Conservation (phyloP, 2,888 invertebrate species). For the Netelia fuscicornis region DNA sequence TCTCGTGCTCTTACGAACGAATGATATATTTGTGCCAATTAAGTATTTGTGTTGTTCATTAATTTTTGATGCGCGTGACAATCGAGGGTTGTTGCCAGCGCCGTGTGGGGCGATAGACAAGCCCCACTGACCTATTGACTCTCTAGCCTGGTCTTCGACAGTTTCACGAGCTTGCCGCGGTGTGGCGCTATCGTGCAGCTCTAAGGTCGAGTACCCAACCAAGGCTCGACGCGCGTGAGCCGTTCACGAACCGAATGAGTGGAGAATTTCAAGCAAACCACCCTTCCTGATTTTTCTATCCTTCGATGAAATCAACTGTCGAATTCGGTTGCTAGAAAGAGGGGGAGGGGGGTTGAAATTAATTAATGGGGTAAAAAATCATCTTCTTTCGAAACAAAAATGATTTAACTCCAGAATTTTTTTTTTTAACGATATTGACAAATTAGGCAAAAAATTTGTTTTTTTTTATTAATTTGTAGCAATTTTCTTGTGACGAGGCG, state of each 20-base stretch:
- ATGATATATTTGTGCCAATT: background rate
- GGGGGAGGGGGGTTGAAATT: background rate
- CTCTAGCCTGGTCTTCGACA: slow-evolving; percentile 75
- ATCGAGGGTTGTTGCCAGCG: slow-evolving; percentile 55
- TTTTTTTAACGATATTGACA: no score
- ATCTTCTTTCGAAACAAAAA: background rate
- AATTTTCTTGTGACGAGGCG: no score
- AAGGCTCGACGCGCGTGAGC: slow-evolving; percentile 42
- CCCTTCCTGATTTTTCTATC: background rate
- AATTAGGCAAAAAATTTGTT: no score
- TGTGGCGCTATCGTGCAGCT: slow-evolving; percentile 71
- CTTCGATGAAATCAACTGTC: background rate
- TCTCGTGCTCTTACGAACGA: background rate
- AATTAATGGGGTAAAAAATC: background rate
- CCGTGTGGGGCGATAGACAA: slow-evolving; percentile 72
- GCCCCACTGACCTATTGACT: slow-evolving; percentile 82
- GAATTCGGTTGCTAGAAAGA: background rate
- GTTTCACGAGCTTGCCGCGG: slow-evolving; percentile 74
- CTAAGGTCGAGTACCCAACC: slow-evolving; percentile 74
- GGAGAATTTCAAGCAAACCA: background rate
- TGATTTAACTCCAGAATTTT: no score
- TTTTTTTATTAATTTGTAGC: no score
- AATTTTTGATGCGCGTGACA: slow-evolving; percentile 33
- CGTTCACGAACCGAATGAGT: background rate
- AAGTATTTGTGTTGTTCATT: slow-evolving; percentile 8